Evolutionary conservation across 2,797 vertebrate species (phyloP).

Genomic region (Pristis pectinata): DNA sequence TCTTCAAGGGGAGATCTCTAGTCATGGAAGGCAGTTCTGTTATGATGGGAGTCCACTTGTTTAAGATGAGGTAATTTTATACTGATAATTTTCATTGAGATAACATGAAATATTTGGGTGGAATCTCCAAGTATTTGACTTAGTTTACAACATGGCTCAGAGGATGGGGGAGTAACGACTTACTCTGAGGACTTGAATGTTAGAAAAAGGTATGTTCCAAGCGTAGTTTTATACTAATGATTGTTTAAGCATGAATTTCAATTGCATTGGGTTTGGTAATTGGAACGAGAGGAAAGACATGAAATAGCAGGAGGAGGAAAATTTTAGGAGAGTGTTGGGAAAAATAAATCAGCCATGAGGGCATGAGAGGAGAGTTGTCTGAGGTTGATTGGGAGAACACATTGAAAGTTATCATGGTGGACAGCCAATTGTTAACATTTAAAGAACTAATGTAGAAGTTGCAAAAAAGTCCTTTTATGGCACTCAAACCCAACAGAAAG

Average conservation of each 20-base stretch:
- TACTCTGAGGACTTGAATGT: background rate
- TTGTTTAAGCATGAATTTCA: background rate
- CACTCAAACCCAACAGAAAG: no score
- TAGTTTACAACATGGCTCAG: background rate
- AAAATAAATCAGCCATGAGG: background rate
- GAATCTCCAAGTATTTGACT: background rate
- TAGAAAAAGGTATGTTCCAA: background rate
- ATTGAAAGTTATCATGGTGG: no score
- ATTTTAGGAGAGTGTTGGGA: background rate
- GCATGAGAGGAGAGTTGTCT: no score
- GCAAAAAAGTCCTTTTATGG: no score
- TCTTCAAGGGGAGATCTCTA: background rate
- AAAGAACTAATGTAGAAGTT: no score
- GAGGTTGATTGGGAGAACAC: no score
- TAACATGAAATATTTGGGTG: background rate
- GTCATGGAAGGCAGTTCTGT: background rate
- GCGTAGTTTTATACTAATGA: background rate
- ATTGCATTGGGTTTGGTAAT: background rate
- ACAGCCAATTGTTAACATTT: no score
- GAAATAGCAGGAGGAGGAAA: background rate
- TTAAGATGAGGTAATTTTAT: background rate
- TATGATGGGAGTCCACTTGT: background rate
- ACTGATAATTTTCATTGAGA: background rate
- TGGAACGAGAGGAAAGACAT: background rate
- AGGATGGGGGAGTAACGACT: no score